Conservation (phyloP, 2,113 vertebrate genomes). For the Machaerirhynchus nigripectus region DNA sequence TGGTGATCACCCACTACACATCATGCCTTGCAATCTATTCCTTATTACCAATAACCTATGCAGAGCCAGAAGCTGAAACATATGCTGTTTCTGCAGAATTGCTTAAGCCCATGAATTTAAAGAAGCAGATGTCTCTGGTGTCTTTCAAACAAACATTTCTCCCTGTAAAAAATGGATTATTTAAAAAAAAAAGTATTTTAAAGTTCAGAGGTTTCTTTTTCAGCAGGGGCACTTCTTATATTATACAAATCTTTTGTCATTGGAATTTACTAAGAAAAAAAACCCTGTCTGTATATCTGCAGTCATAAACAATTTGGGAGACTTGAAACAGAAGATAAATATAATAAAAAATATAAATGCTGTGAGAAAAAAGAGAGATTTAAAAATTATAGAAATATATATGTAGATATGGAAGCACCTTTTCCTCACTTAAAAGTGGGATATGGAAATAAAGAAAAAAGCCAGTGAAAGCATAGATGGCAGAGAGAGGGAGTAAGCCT, state of each 20-base stretch:
- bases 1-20: neutral
- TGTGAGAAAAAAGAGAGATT: neutral
- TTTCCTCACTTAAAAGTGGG: neutral
- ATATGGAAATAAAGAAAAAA: neutral
- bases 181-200: neutral
- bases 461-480: neutral
- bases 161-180: neutral
- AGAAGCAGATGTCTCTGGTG: neutral
- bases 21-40: neutral
- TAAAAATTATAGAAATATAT: neutral
- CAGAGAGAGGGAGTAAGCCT: neutral
- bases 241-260: neutral
- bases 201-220: neutral
- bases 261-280: neutral
- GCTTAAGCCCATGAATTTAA: neutral
- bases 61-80: neutral
- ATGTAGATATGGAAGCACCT: neutral
- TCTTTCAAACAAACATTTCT: neutral
- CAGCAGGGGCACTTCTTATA: accelerated
- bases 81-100: neutral
- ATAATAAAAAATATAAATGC: neutral
- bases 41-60: neutral
- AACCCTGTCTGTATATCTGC: neutral
- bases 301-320: neutral
- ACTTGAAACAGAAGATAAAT: neutral